Evolutionary conservation across 2,888 invertebrate genomes (phyloP).

Genomic region (Tholera decimalis): DNA sequence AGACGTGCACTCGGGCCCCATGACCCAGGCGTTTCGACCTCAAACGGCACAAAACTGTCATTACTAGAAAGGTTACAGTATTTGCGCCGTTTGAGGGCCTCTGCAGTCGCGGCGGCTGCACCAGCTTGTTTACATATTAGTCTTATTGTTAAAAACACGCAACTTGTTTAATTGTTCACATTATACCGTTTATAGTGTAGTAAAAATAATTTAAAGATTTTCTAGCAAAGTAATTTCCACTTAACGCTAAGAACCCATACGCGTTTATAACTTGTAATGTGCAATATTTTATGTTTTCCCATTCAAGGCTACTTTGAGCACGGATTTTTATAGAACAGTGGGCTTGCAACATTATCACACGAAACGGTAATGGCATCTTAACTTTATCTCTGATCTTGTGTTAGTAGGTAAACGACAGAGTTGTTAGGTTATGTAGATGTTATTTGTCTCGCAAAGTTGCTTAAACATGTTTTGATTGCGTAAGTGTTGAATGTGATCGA

Average conservation of each 20-base stretch:
- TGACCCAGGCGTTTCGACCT: too few species aligned
- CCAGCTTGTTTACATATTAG: too few species aligned
- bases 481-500: too few species aligned
- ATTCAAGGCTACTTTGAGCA: constrained; percentile 17
- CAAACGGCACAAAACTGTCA: too few species aligned
- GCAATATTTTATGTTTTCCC: constrained; percentile 9
- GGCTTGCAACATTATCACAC: constrained; percentile 21
- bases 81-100: too few species aligned
- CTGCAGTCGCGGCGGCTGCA: too few species aligned
- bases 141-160: too few species aligned
- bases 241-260: background rate
- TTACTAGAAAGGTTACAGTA: too few species aligned
- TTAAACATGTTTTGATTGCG: too few species aligned
- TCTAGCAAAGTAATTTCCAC: background rate
- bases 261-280: constrained; percentile 8
- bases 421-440: too few species aligned
- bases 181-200: background rate
- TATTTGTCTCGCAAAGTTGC: background rate
- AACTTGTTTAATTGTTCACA: background rate
- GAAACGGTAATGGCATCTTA: constrained; percentile 3
- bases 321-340: constrained; percentile 5
- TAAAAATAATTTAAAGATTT: background rate
- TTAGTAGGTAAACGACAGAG: background rate
- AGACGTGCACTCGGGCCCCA: too few species aligned
- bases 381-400: constrained; percentile 21